phyloP scores from a whole-genome alignment of 2,113 vertebrate species.

The Dicrurus megarhynchus region DNA sequence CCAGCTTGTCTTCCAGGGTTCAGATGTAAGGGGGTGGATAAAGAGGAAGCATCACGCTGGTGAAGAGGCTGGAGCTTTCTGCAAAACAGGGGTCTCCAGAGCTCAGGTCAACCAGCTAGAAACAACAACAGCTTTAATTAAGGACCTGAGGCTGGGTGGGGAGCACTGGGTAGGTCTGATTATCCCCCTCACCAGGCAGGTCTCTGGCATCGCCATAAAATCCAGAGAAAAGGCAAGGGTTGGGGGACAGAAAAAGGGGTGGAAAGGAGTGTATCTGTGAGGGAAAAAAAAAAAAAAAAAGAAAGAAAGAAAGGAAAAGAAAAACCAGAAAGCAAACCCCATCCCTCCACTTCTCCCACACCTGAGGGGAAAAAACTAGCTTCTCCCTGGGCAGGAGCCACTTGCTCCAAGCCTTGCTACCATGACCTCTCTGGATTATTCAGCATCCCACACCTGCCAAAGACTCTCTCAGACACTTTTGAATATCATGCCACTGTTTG shows the following conservation, averaged over 20 bases:
- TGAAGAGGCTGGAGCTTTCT: slow-evolving; percentile 10
- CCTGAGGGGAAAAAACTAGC: background rate
- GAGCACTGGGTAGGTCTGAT: background rate
- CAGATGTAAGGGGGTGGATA: slow-evolving; percentile 35
- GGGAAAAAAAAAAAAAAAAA: rapidly evolving
- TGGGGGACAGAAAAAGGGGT: background rate
- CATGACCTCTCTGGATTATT: background rate
- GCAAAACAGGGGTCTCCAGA: background rate
- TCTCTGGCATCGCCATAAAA: background rate
- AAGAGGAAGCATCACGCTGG: background rate
- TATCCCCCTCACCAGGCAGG: background rate
- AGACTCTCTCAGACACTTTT: background rate
- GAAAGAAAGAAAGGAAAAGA: background rate
- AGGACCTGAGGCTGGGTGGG: background rate
- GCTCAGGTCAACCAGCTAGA: background rate
- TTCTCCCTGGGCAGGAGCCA: background rate
- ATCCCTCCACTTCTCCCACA: background rate
- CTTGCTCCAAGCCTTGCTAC: background rate
- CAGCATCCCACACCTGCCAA: background rate
- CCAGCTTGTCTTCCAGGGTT: slow-evolving; percentile 48
- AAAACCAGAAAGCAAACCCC: background rate
- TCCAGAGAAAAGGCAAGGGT: background rate
- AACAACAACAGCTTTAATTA: background rate
- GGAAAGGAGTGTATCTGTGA: background rate
- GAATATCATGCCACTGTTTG: background rate